Evolutionary conservation across 2,797 vertebrate species (phyloP).

Genomic region (Forpus xanthops): DNA sequence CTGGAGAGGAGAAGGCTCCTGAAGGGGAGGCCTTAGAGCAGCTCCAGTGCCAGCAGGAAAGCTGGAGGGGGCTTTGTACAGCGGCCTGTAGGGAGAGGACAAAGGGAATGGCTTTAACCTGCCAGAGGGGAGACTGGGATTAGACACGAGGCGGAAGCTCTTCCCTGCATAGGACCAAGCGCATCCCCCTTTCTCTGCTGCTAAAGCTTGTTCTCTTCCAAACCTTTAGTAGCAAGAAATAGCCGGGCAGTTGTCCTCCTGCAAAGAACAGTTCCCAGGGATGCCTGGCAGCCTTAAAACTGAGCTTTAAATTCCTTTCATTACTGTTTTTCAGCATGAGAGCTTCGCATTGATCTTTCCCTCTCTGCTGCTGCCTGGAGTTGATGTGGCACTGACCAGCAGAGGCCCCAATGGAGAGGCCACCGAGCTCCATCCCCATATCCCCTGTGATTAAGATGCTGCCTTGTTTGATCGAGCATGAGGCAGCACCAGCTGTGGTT

Average conservation of each 20-base stretch:
- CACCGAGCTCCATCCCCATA: background rate
- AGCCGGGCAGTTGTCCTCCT: background rate
- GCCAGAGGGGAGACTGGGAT: background rate
- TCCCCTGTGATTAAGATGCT: background rate
- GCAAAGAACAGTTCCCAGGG: background rate
- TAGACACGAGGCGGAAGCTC: background rate
- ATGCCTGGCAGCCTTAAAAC: background rate
- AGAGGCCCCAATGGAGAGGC: background rate
- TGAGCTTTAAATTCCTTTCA: background rate
- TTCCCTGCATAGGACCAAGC: background rate
- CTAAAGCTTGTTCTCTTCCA: background rate
- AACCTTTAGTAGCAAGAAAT: background rate
- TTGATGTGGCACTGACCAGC: background rate
- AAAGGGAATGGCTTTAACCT: background rate
- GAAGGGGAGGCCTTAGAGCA: background rate
- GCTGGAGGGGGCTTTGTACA: background rate
- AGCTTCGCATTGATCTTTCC: background rate
- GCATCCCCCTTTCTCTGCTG: too few relatives aligned
- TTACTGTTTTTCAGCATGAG: background rate
- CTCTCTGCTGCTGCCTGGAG: background rate
- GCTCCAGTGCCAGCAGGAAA: background rate
- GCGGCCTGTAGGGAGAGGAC: accelerated
- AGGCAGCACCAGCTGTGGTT: background rate
- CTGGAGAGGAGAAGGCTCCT: background rate
- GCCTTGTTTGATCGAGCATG: accelerated